phyloP scores from a whole-genome alignment of 2,888 invertebrate species.

The Papilio demoleus region DNA sequence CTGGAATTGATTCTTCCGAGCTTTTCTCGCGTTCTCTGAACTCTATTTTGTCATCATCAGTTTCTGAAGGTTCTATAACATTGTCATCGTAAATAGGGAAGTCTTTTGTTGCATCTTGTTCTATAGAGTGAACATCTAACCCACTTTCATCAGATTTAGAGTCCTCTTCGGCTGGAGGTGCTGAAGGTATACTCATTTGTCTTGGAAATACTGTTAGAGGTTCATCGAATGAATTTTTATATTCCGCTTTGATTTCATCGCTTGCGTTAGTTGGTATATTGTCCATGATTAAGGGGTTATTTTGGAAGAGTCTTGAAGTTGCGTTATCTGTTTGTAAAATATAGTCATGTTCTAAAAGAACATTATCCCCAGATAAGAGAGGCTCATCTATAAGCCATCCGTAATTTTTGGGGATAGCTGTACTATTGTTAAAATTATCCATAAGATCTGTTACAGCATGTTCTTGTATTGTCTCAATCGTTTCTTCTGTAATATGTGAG shows the following conservation, averaged over 20 bases:
- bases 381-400: slow-evolving; percentile 59
- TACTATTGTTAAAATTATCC: slow-evolving; percentile 48
- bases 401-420: slow-evolving; percentile 50
- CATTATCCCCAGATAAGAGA: slow-evolving; percentile 42
- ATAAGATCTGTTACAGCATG: slow-evolving; percentile 64
- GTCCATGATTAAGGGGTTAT: slow-evolving; percentile 61
- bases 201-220: slow-evolving; percentile 50
- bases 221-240: slow-evolving; percentile 62
- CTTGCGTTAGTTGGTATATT: slow-evolving; percentile 64
- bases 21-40: slow-evolving; percentile 56
- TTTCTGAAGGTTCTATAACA: slow-evolving; percentile 71
- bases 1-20: slow-evolving; percentile 55
- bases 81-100: slow-evolving; percentile 73
- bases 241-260: slow-evolving; percentile 70
- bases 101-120: slow-evolving; percentile 75
- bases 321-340: slow-evolving; percentile 54
- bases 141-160: slow-evolving; percentile 69
- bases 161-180: slow-evolving; percentile 68
- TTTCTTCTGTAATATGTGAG: slow-evolving; percentile 67
- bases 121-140: slow-evolving; percentile 74
- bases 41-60: slow-evolving; percentile 73
- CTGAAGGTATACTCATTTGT: slow-evolving; percentile 63
- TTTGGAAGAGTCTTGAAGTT: slow-evolving; percentile 58
- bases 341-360: slow-evolving; percentile 52
- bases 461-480: slow-evolving; percentile 66